Evolutionary conservation across 2,888 invertebrate genomes (phyloP).

Genomic region (Clunio marinus): DNA sequence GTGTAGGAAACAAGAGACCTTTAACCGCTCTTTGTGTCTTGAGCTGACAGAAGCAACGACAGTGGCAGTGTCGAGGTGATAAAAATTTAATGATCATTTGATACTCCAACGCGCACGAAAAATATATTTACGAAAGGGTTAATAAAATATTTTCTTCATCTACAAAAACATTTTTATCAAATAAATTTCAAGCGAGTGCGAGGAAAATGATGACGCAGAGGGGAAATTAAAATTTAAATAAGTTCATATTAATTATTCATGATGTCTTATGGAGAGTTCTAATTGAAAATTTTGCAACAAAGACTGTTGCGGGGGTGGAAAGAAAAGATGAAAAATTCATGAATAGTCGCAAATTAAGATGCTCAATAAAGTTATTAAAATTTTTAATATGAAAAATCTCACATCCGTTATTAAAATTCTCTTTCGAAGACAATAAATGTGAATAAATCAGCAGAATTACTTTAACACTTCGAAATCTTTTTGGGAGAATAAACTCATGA

Average conservation of each 20-base stretch:
- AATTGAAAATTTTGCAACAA: slow-evolving; percentile 5
- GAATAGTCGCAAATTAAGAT: slow-evolving; percentile 1
- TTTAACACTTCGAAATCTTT: not conserved
- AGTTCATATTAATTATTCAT: slow-evolving; percentile 22
- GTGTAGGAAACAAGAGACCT: slow-evolving; percentile 16
- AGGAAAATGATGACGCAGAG: slow-evolving; percentile 1
- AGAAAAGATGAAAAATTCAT: slow-evolving; percentile 2
- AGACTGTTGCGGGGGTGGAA: not conserved
- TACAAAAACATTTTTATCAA: not conserved
- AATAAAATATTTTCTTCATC: not conserved
- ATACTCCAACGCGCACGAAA: slow-evolving; percentile 12
- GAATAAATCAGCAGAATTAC: not conserved
- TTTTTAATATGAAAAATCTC: too few species aligned
- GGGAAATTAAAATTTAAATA: slow-evolving; percentile 8
- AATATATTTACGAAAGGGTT: not conserved
- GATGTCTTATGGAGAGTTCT: slow-evolving; percentile 19
- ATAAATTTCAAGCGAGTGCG: not conserved
- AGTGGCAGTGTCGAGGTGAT: slow-evolving; percentile 18
- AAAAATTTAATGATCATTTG: slow-evolving; percentile 38
- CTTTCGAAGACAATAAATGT: not conserved
- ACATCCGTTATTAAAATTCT: too few species aligned
- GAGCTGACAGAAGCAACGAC: not conserved
- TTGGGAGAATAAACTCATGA: not conserved
- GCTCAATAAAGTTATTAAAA: slow-evolving; percentile 6
- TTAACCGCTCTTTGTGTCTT: not conserved